Evolutionary conservation across 1,140 invertebrate genomes (phyloP).

Genomic region (Drosophila repletoides): DNA sequence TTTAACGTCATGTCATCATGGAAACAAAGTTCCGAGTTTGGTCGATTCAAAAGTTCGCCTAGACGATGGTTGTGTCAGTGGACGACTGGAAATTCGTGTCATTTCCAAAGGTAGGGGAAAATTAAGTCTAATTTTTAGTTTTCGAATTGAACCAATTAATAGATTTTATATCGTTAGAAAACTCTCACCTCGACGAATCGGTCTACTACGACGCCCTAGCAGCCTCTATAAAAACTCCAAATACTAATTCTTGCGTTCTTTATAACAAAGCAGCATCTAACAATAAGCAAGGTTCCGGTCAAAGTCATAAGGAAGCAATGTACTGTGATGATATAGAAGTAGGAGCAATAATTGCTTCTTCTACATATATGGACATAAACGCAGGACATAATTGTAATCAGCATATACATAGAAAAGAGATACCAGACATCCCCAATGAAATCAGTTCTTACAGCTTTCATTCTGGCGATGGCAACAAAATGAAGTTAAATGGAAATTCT

Average conservation of each 20-base stretch:
- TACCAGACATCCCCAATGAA: constrained; percentile 2
- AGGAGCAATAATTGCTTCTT: constrained; percentile 7
- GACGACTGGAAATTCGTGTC: constrained; percentile 91
- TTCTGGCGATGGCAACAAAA: constrained; percentile 3
- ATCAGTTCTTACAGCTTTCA: constrained; percentile 4
- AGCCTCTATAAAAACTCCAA: constrained; percentile 36
- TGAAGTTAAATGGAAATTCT: constrained; percentile 35
- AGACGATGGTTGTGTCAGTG: constrained; percentile 87
- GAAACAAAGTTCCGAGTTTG: neutral
- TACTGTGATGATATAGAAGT: constrained; percentile 50
- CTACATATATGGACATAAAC: constrained; percentile 9
- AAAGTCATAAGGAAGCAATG: constrained; percentile 21
- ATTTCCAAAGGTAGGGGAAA: constrained; percentile 83
- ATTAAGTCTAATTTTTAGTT: neutral
- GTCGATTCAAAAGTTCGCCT: constrained; percentile 39
- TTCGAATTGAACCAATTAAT: neutral
- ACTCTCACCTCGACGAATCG: constrained; percentile 67
- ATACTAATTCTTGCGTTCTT: neutral
- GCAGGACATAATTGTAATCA: constrained; percentile 9
- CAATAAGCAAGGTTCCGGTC: neutral
- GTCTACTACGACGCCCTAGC: constrained; percentile 74
- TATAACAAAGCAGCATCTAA: constrained; percentile 8
- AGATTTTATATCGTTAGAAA: constrained; percentile 38
- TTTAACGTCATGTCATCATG: neutral
- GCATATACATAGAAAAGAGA: constrained; percentile 13